phyloP scores from a whole-genome alignment of 2,797 vertebrate species.

The Mormyrus proboscirostris region DNA sequence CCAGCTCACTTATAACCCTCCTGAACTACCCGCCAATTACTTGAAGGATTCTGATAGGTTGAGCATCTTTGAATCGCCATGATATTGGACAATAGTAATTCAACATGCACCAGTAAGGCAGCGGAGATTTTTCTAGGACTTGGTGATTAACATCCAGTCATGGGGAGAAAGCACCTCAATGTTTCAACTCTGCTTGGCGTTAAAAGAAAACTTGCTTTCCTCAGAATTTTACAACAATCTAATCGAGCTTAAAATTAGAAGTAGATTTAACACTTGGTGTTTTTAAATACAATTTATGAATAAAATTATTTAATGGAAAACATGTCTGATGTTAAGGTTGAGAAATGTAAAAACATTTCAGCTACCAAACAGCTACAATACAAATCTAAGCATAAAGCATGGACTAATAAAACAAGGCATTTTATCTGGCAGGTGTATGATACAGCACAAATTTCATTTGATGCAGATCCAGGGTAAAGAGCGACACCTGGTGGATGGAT shows the following conservation, averaged over 20 bases:
- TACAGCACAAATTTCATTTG: not conserved
- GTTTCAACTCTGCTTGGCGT: not conserved
- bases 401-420: not conserved
- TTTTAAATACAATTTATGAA: not conserved
- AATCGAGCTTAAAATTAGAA: not conserved
- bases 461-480: not conserved
- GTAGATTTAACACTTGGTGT: not conserved
- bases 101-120: not conserved
- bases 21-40: not conserved
- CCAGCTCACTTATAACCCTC: not conserved
- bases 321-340: not conserved
- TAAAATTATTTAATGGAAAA: not conserved
- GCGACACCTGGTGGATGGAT: not conserved
- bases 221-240: not conserved
- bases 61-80: not conserved
- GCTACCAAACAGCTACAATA: not conserved
- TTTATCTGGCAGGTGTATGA: not conserved
- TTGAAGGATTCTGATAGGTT: not conserved
- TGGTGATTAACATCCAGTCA: not conserved
- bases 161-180: not conserved
- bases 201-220: not conserved
- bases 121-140: not conserved
- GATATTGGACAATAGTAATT: not conserved
- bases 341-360: not conserved
- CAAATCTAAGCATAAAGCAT: not conserved